These are phyloP conservation scores for Hydropotes inermis DNA, from an alignment of 2,113 vertebrate species.

Conservation along the genomic window DNA sequence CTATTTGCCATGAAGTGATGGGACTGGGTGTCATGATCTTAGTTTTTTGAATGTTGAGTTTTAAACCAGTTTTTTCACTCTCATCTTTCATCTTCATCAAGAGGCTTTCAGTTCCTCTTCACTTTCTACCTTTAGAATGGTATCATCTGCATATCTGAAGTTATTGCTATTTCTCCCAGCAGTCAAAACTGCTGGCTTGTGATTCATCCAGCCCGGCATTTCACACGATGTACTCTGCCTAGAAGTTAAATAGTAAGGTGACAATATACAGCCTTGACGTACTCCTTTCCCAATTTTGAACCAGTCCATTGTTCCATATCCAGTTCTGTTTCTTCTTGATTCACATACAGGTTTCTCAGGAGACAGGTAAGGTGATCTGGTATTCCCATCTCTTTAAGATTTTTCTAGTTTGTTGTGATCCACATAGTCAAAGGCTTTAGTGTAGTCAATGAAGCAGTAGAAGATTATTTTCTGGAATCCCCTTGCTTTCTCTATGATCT, in stretches of 20 bases:
- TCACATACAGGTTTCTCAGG: background rate
- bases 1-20: background rate
- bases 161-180: background rate
- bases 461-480: background rate
- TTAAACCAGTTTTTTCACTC: background rate
- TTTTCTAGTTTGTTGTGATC: background rate
- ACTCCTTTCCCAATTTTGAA: background rate
- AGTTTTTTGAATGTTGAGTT: background rate
- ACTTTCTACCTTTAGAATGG: background rate
- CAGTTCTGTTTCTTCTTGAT: background rate
- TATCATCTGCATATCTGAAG: background rate
- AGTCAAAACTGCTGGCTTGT: background rate
- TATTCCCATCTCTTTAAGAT: background rate
- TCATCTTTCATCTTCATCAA: background rate
- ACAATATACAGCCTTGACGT: background rate
- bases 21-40: background rate
- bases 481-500: background rate
- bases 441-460: background rate
- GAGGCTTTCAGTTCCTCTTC: background rate
- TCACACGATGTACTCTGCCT: background rate
- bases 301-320: background rate
- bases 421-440: background rate
- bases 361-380: background rate
- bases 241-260: background rate
- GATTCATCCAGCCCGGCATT: background rate